These are phyloP conservation scores for Drosophila greeni DNA, from an alignment of 2,888 invertebrate genomes.

Conservation along the genomic window DNA sequence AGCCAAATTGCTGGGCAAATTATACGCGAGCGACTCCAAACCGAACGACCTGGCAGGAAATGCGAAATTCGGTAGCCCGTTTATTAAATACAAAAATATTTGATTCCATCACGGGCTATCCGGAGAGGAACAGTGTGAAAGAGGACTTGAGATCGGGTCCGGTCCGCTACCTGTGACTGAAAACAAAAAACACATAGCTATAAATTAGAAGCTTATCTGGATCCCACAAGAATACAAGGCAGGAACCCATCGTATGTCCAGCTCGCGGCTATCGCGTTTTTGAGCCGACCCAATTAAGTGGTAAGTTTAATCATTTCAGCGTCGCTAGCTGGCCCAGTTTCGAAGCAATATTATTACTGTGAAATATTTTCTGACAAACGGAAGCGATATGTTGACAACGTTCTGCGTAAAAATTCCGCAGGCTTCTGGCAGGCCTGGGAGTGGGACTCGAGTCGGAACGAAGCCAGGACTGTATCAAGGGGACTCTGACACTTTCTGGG, in stretches of 20 bases:
- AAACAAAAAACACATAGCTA: slow-evolving; percentile 61
- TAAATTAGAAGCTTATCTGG: slow-evolving; percentile 71
- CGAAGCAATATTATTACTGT: slow-evolving; percentile 2
- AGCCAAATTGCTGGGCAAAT: slow-evolving; percentile 65
- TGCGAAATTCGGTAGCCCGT: slow-evolving; percentile 73
- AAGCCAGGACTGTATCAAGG: slow-evolving; percentile 1
- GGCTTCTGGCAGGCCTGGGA: slow-evolving; percentile 31
- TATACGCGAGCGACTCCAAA: slow-evolving; percentile 48
- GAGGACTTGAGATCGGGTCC: not conserved
- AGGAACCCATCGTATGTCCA: slow-evolving; percentile 19
- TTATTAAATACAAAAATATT: slow-evolving; percentile 61
- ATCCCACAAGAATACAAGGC: slow-evolving; percentile 18
- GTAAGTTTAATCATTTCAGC: slow-evolving; percentile 68
- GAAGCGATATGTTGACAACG: slow-evolving; percentile 72
- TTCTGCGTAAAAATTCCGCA: slow-evolving; percentile 62
- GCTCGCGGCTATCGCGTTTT: slow-evolving; percentile 51
- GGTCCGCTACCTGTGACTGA: slow-evolving; percentile 48
- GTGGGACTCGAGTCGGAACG: slow-evolving; percentile 22
- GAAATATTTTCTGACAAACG: slow-evolving; percentile 66
- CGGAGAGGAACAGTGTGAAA: slow-evolving; percentile 2
- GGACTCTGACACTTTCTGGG: slow-evolving; percentile 10
- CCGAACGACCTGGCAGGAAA: slow-evolving; percentile 57
- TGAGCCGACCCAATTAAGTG: slow-evolving; percentile 64
- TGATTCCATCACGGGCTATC: slow-evolving; percentile 23
- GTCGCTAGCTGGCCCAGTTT: slow-evolving; percentile 42